Conservation (phyloP, 2,113 vertebrate genomes). For the Cebus imitator region DNA sequence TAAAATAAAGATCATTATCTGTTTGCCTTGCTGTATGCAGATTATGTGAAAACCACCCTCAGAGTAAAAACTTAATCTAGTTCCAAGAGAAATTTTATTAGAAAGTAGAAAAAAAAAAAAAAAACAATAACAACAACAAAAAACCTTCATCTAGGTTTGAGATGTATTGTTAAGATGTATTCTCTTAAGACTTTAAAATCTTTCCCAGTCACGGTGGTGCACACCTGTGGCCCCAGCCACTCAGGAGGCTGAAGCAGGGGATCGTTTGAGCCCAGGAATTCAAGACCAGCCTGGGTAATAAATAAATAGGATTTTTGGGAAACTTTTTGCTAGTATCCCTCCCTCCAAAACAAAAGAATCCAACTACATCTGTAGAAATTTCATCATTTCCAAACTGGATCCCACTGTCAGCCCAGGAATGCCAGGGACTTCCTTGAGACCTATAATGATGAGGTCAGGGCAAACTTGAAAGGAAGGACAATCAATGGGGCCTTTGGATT, state of each 20-base stretch:
- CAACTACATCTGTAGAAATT: not conserved
- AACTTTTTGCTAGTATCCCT: not conserved
- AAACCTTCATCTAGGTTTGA: not conserved
- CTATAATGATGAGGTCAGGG: not conserved
- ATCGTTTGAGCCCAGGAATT: not conserved
- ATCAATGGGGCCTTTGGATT: not conserved
- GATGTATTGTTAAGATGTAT: not conserved
- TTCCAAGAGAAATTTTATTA: too few species aligned
- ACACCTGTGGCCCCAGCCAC: not conserved
- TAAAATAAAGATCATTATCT: not conserved
- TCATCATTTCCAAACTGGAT: not conserved
- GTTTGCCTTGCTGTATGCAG: not conserved
- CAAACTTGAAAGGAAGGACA: not conserved
- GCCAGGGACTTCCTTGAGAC: not conserved
- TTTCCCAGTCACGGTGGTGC: not conserved
- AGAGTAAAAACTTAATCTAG: not conserved
- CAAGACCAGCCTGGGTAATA: not conserved
- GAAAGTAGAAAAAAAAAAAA: too few species aligned
- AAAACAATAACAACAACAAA: not conserved
- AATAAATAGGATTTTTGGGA: not conserved
- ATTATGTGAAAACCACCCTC: not conserved
- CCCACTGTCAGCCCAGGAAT: not conserved
- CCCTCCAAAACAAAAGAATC: not conserved
- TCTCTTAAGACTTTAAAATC: not conserved
- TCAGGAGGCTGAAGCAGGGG: not conserved